Base-by-base conservation (phyloP, 23 tunicate species). In the Botrylloides violaceus region DNA sequence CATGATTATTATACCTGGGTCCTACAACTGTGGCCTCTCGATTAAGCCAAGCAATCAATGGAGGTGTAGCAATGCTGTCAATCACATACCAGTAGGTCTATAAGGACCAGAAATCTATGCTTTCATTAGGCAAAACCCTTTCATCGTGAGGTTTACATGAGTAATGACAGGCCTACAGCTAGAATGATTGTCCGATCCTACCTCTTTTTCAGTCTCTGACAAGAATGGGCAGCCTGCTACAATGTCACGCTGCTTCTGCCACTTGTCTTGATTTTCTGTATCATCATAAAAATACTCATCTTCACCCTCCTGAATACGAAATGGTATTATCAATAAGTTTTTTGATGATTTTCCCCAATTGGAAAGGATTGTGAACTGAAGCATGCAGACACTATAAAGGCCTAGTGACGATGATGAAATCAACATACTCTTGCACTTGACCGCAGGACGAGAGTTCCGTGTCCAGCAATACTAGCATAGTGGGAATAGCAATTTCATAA, bases 211-310 rank as follows among this genome's bases (percentile, higher is more conserved):
- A 32, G 83, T 88, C 68, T 90, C 97, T 15, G 81, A 63, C 5
- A 90, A 74, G 79, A 90, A 90, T n/a, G 97, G 97, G 70, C 90
- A 83, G 1, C 92, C 97, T 3, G 89, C 81, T 1, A 90, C 56
- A 39, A 90, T 90, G 36, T 83, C 90, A 71, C 75, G 79, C 47
- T 70, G 61, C 36, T 64, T 66, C 32, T 66, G 66, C 61, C 59
- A 34, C 19, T 75, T 58, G 48, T 71, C 82, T 29, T 49, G 38
- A 22, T 74, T 80, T 19, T 70, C 82, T 0, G 37, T 77, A 66
- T 90, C 97, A 68, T 87, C 80, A 63, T 84, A 79, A 61, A 77
- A 90, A 32, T 57, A 64, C 23, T 90, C 90, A 75, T 90, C 88
- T 39, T 87, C 96, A 71, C 63, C 79, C 34, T 77, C 96, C 83